phyloP scores from a whole-genome alignment of 2,888 invertebrate species.

The Eupithecia subfuscata region DNA sequence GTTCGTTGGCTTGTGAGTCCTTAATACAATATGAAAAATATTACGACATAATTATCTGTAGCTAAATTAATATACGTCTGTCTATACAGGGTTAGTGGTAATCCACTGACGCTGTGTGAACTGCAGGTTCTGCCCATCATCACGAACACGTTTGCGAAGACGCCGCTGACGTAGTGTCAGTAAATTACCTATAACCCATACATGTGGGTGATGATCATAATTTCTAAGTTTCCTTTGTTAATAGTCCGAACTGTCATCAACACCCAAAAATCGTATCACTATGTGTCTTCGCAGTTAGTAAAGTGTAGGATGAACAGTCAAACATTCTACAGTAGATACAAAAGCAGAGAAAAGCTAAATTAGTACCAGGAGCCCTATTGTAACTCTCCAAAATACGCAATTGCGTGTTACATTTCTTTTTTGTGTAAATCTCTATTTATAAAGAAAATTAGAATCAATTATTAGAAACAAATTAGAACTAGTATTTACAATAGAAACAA shows the following conservation, averaged over 20 bases:
- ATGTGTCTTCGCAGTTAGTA: neutral
- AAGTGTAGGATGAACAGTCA: neutral
- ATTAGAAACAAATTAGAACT: too few species aligned
- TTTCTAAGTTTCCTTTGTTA: neutral
- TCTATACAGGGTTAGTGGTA: neutral
- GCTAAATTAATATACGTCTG: neutral
- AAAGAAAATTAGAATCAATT: too few species aligned
- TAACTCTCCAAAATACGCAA: neutral
- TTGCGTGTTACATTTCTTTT: neutral
- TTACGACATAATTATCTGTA: constrained; percentile 4
- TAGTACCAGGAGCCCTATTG: neutral
- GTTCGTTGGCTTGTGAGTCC: neutral
- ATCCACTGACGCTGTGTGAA: too few species aligned
- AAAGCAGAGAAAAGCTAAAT: neutral
- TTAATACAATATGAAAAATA: neutral
- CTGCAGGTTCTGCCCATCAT: too few species aligned
- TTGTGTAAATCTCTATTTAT: neutral
- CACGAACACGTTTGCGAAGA: too few species aligned
- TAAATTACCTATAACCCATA: neutral
- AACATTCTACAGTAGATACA: neutral
- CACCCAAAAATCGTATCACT: neutral
- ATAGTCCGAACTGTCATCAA: neutral
- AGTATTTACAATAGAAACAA: too few species aligned
- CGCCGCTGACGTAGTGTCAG: too few species aligned
- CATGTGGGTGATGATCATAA: neutral